Percentiles rank a stretch among this genome's conserved stretches.
Conservation (phyloP, 1,140 invertebrate genomes). For the Lasioglossum albipes region DNA sequence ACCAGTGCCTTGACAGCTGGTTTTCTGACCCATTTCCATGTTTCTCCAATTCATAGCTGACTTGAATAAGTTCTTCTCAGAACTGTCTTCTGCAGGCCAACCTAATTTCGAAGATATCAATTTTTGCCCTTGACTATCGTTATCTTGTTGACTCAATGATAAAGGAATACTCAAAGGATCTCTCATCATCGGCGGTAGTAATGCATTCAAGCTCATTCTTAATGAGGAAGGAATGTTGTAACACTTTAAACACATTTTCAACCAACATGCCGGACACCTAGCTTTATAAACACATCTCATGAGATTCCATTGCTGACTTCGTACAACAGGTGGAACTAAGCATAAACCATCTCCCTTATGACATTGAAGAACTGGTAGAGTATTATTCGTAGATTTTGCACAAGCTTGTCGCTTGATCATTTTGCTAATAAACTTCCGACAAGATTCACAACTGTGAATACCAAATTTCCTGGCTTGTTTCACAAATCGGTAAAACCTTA, state of each 20-base stretch:
- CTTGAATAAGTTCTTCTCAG: slow-evolving; percentile 76
- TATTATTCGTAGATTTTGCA: slow-evolving; percentile 79
- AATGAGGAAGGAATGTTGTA: slow-evolving; percentile 87
- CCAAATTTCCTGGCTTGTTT: slow-evolving; percentile 90
- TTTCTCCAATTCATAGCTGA: slow-evolving; percentile 76
- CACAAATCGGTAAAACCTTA: slow-evolving; percentile 87
- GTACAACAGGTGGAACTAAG: slow-evolving; percentile 85
- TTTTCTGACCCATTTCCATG: slow-evolving; percentile 71
- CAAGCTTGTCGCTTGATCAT: slow-evolving; percentile 85
- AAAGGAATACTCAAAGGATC: slow-evolving; percentile 67
- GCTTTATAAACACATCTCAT: slow-evolving; percentile 85
- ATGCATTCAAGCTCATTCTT: slow-evolving; percentile 83
- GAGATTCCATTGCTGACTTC: slow-evolving; percentile 87
- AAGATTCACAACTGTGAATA: slow-evolving; percentile 91
- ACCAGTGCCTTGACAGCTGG: slow-evolving; percentile 66
- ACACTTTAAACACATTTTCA: slow-evolving; percentile 89
- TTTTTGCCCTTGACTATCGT: slow-evolving; percentile 68
- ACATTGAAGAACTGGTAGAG: slow-evolving; percentile 83
- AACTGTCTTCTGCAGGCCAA: slow-evolving; percentile 74
- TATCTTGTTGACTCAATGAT: slow-evolving; percentile 65
- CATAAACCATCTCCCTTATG: slow-evolving; percentile 86
- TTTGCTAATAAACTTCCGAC: slow-evolving; percentile 91
- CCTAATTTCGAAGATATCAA: slow-evolving; percentile 68
- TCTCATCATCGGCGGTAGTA: slow-evolving; percentile 82
- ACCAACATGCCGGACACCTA: slow-evolving; percentile 92